Base-by-base conservation (phyloP, 1,140 invertebrate genomes). In the Drosophila subobscura region DNA sequence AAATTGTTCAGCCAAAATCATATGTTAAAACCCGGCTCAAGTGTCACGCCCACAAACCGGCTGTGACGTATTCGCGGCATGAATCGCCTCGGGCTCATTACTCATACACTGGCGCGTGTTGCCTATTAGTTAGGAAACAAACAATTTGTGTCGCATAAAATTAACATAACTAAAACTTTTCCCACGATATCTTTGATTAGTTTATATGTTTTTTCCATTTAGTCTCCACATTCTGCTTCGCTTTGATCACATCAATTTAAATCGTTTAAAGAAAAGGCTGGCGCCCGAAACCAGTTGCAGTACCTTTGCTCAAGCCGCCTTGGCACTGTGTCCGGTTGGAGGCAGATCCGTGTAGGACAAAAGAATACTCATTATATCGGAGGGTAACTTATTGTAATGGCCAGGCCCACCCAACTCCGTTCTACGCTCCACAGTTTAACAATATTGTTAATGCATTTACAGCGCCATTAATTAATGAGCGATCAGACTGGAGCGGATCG, bases 81-180 rank as follows among this genome's bases (percentile, higher is more conserved):
- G 46, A 29, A 52, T 29, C 41, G 46, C 71, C 40, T 40, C n/a
- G 47, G 56, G 46, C 33, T 51, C 46, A 72, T 81, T 86, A 88
- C 59, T 88, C 78, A 89, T 78, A 60, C 33, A 27, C 27, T 50
- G 83, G 83, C 83, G 84, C 83, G 83, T 88, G 83, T 88, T 88
- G 60, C 47, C 71, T 61, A 79, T 88, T 83, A 70, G 72, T 74
- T 50, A 47, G 49, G 57, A 73, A 76, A 72, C 64, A 51, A 68
- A 68, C 54, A 72, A 58, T 81, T 79, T 68, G 65, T 60, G 54
- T 51, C 54, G 66, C 63, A 78, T 86, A 65, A 65, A 80, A 78
- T 86, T 86, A 77, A 23, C 77, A 78, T 83, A 68, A 72, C 51
- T 86, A 70, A 40, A 77, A 55, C 52, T 52, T 64, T 86, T 88